Evolutionary conservation across 1,140 invertebrate genomes (phyloP), one percentile per base, ranked within the genome.

Genomic region (Archivesica marissinica): DNA sequence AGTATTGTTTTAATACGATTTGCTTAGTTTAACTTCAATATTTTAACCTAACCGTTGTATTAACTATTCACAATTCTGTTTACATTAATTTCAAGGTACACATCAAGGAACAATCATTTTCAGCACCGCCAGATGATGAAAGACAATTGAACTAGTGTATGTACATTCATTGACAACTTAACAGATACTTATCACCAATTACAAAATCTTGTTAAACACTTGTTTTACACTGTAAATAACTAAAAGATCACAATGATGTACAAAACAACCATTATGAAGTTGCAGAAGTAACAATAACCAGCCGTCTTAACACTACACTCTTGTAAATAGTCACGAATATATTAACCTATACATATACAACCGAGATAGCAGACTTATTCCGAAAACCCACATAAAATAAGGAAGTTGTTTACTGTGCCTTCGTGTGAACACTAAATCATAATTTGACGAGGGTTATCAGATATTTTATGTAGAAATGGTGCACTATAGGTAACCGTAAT

Each of bases 141-240:
- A n/a, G n/a, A n/a, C n/a, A n/a, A n/a, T n/a, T n/a, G n/a, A n/a
- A n/a, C n/a, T n/a, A n/a, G n/a, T n/a, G n/a, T n/a, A n/a, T n/a
- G n/a, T n/a, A n/a, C n/a, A n/a, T n/a, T 9, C 25, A 59, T 59
- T 59, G 15, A 28, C 33, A 23, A 52, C 50, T 20, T 52, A 4
- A 7, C n/a, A 52, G 17, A 4, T 52, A 20, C 17, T 52, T 52
- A 52, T 59, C 54, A 15, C n/a, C 25, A 28, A 59, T 59, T 59
- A 59, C 54, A 59, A 59, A 59, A 28, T 59, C 54, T 2, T 59
- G 54, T 59, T 59, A 59, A 59, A 59, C 25, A 59, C 25, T 59
- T 59, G 17, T 28, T 59, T 6, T 28, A 59, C 23, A 3, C 15
- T 59, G 23, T 28, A 59, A 28, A 59, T 59, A 20, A 23, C 6